Percentiles rank a stretch among this genome's conserved stretches.
These are phyloP conservation scores for Brachyrhaphis roseni DNA, from an alignment of 2,797 vertebrate species.

Conservation along the genomic window DNA sequence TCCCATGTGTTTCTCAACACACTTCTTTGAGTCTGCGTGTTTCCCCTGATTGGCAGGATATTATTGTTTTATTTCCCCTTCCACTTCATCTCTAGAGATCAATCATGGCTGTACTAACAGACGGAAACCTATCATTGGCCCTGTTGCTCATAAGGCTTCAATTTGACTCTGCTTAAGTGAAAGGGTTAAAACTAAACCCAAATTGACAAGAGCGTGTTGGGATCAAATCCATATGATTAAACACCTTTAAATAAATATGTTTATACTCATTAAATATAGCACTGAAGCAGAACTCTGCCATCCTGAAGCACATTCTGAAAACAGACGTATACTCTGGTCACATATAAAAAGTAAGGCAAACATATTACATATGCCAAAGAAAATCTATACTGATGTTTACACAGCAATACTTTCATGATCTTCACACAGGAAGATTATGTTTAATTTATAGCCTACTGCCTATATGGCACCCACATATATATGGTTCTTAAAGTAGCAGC, in stretches of 20 bases:
- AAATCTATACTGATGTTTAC: not conserved
- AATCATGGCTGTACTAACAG: slow-evolving; percentile 27
- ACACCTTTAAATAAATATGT: slow-evolving; percentile 33
- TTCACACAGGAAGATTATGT: not conserved
- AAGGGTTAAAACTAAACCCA: slow-evolving; percentile 7
- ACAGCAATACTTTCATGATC: not conserved
- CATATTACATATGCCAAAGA: not conserved
- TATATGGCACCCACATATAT: not conserved
- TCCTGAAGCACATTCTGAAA: not conserved
- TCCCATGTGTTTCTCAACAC: slow-evolving; percentile 45
- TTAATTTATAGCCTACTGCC: too few species aligned
- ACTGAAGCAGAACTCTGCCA: not conserved
- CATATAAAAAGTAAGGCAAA: not conserved
- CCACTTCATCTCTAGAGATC: slow-evolving; percentile 14
- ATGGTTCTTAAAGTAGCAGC: not conserved
- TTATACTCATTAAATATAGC: slow-evolving; percentile 29
- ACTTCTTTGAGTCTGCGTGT: slow-evolving; percentile 57
- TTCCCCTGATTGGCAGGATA: slow-evolving; percentile 67
- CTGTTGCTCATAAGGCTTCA: slow-evolving; percentile 7
- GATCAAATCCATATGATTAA: slow-evolving; percentile 30
- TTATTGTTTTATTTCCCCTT: slow-evolving; percentile 74
- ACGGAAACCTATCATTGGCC: slow-evolving; percentile 25
- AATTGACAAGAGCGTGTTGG: slow-evolving; percentile 3
- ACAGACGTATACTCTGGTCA: not conserved
- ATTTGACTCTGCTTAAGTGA: slow-evolving; percentile 8